phyloP scores from a whole-genome alignment of 2,113 vertebrate genomes.

The Melozone crissalis region DNA sequence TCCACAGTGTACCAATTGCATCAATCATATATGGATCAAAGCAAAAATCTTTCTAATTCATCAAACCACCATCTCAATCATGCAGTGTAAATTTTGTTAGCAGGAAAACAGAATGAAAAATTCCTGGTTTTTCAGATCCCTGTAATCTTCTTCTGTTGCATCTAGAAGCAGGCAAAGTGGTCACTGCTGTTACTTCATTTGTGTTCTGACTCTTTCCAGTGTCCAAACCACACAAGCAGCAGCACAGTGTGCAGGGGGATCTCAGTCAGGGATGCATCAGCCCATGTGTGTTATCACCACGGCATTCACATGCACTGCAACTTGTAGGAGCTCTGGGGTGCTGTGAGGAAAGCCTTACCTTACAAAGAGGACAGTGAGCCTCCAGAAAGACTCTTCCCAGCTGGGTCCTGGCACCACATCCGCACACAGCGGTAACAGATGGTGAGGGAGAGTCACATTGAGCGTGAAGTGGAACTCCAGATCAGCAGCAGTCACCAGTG shows the following conservation, averaged over 20 bases:
- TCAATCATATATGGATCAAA: background rate
- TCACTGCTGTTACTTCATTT: background rate
- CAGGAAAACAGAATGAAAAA: background rate
- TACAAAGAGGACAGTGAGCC: slow-evolving; percentile 90
- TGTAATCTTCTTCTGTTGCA: background rate
- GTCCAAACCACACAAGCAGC: background rate
- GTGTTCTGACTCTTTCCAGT: background rate
- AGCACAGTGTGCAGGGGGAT: background rate
- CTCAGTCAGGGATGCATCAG: background rate
- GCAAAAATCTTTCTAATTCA: background rate
- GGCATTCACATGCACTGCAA: background rate
- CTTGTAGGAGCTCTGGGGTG: background rate
- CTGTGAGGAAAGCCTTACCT: slow-evolving; percentile 74
- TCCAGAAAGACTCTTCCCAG: slow-evolving; percentile 98
- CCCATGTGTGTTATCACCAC: fast-evolving
- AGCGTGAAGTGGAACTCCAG: slow-evolving; percentile 91
- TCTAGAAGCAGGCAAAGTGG: background rate
- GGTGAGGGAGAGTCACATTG: slow-evolving; percentile 95
- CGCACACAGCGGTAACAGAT: slow-evolving; percentile 92
- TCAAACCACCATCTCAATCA: background rate
- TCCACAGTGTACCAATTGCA: background rate
- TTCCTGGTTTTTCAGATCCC: background rate
- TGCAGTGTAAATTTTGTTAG: background rate
- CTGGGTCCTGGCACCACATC: slow-evolving; percentile 95
- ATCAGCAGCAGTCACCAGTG: slow-evolving; percentile 84